Conservation (phyloP, 1,140 invertebrate genomes). For the Chelonus insularis region DNA sequence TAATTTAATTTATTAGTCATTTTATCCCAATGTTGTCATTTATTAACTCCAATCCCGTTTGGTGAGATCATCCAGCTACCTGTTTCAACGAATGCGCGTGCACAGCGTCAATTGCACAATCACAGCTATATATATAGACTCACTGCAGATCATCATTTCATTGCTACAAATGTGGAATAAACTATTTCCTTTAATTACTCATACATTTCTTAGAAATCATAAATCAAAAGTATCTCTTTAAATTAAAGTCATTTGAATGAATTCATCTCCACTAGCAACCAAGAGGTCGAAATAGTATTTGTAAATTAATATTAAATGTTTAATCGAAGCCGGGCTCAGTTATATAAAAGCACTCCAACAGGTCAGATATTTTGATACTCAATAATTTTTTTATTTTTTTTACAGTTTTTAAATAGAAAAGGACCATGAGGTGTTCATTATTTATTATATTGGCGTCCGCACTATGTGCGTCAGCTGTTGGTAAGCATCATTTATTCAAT, state of each 20-base stretch:
- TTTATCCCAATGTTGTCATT: slow-evolving; percentile 39
- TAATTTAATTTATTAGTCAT: not conserved
- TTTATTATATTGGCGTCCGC: slow-evolving; percentile 44
- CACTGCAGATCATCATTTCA: slow-evolving; percentile 43
- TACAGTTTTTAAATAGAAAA: not conserved
- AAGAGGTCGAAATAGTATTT: slow-evolving; percentile 30
- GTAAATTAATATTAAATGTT: no score
- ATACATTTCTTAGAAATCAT: no score
- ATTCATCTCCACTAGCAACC: slow-evolving; percentile 42
- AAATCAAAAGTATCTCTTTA: no score
- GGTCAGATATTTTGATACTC: not conserved
- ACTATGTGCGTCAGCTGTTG: slow-evolving; percentile 44
- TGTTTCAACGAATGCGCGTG: slow-evolving; percentile 24
- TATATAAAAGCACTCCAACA: no score
- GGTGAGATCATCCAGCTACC: slow-evolving; percentile 43
- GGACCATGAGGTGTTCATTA: slow-evolving; percentile 42
- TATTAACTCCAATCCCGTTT: not conserved
- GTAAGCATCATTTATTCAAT: slow-evolving; percentile 41
- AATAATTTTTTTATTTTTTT: not conserved
- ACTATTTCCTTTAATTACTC: no score
- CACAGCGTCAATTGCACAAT: slow-evolving; percentile 10
- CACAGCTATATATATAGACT: slow-evolving; percentile 29
- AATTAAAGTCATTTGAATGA: no score
- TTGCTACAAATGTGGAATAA: not conserved
- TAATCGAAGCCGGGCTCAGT: slow-evolving; percentile 19